A percentile compares a stretch with the other conserved stretches of the same genome.
phyloP scores from a whole-genome alignment of 2,797 vertebrate genomes.

The Xiphorhynchus erythropygius region DNA sequence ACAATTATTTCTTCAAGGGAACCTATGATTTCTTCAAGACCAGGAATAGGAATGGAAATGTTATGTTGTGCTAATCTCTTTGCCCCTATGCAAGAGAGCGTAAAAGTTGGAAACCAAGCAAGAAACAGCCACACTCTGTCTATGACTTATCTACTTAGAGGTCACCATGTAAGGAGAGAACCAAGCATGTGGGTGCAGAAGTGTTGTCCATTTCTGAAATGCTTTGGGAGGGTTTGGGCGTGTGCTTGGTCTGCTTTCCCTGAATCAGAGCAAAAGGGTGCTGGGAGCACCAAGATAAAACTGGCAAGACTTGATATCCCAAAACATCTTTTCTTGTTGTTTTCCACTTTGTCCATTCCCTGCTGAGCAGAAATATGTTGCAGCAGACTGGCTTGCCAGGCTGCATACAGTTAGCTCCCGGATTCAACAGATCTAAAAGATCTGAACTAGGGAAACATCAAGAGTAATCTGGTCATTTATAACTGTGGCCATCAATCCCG shows the following conservation, averaged over 20 bases:
- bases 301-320: neutral
- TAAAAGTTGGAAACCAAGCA: neutral
- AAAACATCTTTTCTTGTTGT: neutral
- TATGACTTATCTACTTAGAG: neutral
- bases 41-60: neutral
- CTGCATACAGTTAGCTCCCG: rapidly evolving
- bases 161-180: rapidly evolving
- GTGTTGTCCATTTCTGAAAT: neutral
- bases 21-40: neutral
- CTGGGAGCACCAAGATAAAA: neutral
- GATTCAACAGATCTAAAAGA: neutral
- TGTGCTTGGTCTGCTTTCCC: neutral
- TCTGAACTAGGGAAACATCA: neutral
- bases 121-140: neutral
- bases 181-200: neutral
- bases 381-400: neutral
- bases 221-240: rapidly evolving
- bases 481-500: neutral
- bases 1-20: neutral
- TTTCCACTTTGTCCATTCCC: neutral
- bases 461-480: neutral
- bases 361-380: rapidly evolving
- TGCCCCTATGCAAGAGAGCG: rapidly evolving
- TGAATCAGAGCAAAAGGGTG: neutral
- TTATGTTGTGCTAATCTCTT: neutral